phyloP scores from a whole-genome alignment of 2,888 invertebrate genomes.

The Thyatira batis region DNA sequence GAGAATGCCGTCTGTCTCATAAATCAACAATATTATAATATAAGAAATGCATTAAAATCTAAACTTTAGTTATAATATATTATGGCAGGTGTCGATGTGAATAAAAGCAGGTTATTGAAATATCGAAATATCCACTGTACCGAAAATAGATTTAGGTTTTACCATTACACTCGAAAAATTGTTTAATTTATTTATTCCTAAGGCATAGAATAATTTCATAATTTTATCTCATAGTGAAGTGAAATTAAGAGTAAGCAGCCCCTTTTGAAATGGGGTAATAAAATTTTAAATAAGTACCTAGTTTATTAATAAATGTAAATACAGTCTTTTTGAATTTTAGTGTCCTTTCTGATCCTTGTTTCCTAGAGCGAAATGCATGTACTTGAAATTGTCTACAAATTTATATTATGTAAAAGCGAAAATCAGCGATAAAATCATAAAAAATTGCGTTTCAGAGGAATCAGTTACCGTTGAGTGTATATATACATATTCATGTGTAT shows the following conservation, averaged over 20 bases:
- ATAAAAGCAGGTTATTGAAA: constrained; percentile 2
- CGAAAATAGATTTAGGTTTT: constrained; percentile 13
- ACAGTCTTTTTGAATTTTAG: constrained; percentile 40
- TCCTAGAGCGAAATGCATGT: constrained; percentile 12
- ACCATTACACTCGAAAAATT: constrained; percentile 17
- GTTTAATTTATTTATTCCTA: constrained; percentile 59
- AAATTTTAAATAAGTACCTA: constrained; percentile 15
- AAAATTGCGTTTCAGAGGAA: too few species aligned
- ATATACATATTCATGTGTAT: too few species aligned
- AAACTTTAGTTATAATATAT: neutral
- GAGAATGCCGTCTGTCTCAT: neutral
- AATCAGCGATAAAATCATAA: too few species aligned
- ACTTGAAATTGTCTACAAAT: too few species aligned
- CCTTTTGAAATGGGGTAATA: neutral
- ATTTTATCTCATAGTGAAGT: constrained; percentile 4
- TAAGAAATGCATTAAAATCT: neutral
- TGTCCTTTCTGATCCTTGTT: constrained; percentile 16
- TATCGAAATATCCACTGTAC: constrained; percentile 17
- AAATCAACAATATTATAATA: neutral
- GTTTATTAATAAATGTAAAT: constrained; percentile 63
- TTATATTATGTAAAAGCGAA: too few species aligned
- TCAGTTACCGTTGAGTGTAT: too few species aligned
- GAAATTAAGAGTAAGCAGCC: neutral
- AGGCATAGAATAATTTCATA: constrained; percentile 40
- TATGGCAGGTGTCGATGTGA: neutral